Conservation (phyloP, 2,797 vertebrate species). For the Chiloscyllium punctatum region DNA sequence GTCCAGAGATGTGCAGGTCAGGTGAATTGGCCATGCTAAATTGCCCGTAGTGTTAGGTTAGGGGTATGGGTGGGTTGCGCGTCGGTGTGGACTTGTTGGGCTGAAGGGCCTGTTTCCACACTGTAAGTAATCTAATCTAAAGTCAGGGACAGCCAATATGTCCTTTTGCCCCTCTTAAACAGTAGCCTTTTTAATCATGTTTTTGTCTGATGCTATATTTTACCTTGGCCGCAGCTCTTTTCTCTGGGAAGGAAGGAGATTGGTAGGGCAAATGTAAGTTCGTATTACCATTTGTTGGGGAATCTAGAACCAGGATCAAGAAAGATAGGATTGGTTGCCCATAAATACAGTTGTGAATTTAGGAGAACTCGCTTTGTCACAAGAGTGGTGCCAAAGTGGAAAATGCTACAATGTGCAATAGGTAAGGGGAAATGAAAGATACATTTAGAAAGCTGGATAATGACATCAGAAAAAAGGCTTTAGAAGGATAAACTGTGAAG, state of each 20-base stretch:
- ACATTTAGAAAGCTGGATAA: neutral
- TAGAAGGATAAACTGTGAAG: neutral
- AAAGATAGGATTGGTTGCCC: neutral
- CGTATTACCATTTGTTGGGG: neutral
- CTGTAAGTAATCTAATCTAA: no score
- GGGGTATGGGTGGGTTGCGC: no score
- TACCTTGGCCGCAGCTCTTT: neutral
- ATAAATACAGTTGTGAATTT: neutral
- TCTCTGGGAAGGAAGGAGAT: neutral
- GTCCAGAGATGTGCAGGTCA: no score
- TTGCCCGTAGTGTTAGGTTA: no score
- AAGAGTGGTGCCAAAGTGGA: neutral
- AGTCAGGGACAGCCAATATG: neutral
- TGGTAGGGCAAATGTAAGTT: neutral
- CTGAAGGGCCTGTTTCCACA: no score
- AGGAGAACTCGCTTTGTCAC: neutral
- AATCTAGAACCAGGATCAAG: neutral
- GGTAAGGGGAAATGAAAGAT: neutral
- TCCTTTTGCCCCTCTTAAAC: neutral
- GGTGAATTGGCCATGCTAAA: no score
- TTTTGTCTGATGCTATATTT: neutral
- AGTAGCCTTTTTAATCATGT: neutral
- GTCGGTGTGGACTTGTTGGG: no score
- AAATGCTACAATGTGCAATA: neutral
- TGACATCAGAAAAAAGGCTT: neutral